Base-by-base conservation (phyloP, 2,888 invertebrate genomes). In the Brachypterus glaber region DNA sequence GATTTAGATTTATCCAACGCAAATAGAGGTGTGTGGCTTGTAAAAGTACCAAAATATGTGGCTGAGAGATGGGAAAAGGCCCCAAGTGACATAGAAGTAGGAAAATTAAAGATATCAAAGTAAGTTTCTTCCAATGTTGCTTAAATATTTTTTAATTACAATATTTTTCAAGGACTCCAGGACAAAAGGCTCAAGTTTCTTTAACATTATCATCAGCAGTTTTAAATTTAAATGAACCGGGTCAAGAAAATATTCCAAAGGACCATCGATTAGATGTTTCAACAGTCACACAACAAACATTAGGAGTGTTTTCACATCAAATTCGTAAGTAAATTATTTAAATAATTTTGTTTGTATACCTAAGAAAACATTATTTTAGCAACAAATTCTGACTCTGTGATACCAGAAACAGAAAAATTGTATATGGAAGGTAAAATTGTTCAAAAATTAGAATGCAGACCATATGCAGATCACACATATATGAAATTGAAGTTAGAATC, bases 1-100 rank as follows among this genome's bases (percentile, higher is more conserved):
- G 86, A 87, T 63, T 71, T 95, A 46, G 93, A 95, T 69, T 71
- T 91, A 35, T 82, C 86, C 12, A 89, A 91, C 62, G 84, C 89
- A 12, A 82, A 83, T 12, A 74, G 93, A 54, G 93, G 93, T 41
- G 90, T 96, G 8, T 96, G 96, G 96, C 73, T 96, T 4, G 96
- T 96, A 0, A 96, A 96, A 69, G 84, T 85, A 7, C 96, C 96
- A 1, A 96, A 96, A 69, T 96, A 96, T 64, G 82, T 96, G 51
- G 88, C 93, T 3, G 88, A 87, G 54, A 82, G 86, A 70, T 96
- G 96, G 96, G 87, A 90, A 59, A 89, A 87, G 61, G 82, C 89
- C 5, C 78, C 84, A n/a, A 85, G 87, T 29, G 86, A 86, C 58
- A 79, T 88, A 57, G 92, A 93, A 71, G 93, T 95, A 30, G 96